Percentiles rank a stretch among this genome's conserved stretches.
Conservation (phyloP, 2,113 vertebrate genomes). For the Planiliza haematocheilus region DNA sequence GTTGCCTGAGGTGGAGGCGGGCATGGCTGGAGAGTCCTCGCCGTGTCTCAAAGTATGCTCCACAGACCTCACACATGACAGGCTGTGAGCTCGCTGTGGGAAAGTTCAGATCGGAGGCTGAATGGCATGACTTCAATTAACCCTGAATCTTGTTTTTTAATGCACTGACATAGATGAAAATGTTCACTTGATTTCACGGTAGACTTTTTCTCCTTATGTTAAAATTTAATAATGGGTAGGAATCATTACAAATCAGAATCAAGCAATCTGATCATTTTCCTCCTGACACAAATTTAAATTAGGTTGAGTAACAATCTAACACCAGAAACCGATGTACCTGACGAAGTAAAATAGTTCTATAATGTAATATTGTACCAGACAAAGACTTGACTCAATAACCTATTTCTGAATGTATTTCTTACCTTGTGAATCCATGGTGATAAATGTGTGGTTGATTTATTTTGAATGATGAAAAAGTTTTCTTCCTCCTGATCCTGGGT, state of each 20-base stretch:
- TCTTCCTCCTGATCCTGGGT: neutral
- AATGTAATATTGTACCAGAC: no score
- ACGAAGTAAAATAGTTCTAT: no score
- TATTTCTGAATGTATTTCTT: neutral
- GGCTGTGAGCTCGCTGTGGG: slow-evolving; percentile 43
- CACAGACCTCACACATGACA: slow-evolving; percentile 90
- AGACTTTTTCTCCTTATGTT: neutral
- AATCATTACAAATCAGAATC: no score
- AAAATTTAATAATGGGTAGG: neutral
- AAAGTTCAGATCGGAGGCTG: neutral
- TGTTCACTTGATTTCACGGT: no score
- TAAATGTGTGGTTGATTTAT: slow-evolving; percentile 1
- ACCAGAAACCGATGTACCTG: no score
- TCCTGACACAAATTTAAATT: no score
- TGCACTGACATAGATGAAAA: neutral
- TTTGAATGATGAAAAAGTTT: neutral
- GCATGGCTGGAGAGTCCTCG: slow-evolving; percentile 94
- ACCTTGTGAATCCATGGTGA: slow-evolving; percentile 66
- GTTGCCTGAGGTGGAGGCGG: slow-evolving; percentile 91
- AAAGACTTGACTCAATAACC: no score
- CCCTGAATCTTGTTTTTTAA: neutral
- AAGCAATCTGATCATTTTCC: no score
- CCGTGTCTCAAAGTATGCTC: slow-evolving; percentile 90
- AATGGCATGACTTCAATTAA: neutral
- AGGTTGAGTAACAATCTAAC: no score